Conservation (phyloP, 1,140 invertebrate species). For the Heliconius congener region DNA sequence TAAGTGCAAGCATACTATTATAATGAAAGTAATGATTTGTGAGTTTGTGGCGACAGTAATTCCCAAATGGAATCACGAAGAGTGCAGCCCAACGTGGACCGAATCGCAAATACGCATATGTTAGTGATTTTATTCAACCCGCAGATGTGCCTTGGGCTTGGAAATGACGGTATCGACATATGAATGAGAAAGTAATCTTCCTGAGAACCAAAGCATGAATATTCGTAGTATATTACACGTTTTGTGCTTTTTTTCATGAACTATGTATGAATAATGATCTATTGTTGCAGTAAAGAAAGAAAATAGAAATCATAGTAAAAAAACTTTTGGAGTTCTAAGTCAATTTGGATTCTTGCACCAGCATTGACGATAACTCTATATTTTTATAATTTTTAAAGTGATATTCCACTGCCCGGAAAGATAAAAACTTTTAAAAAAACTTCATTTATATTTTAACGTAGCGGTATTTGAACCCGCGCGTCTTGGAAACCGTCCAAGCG, state of each 20-base stretch:
- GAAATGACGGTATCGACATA: constrained; percentile 13
- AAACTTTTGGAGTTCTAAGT: no score
- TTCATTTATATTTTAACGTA: no score
- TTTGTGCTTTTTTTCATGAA: neutral
- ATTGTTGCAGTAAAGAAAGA: no score
- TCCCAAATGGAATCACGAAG: constrained; percentile 80
- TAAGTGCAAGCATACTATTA: constrained; percentile 9
- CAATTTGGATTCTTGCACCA: no score
- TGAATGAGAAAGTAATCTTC: constrained; percentile 11
- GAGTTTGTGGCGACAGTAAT: constrained; percentile 74
- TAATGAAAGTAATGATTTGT: constrained; percentile 79
- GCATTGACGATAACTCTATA: no score
- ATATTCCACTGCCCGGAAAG: no score
- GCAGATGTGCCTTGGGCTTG: constrained; percentile 30
- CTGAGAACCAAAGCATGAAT: neutral
- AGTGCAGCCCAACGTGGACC: constrained; percentile 72
- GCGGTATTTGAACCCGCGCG: no score
- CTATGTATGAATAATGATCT: no score
- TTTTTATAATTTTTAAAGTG: no score
- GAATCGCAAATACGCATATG: constrained; percentile 77
- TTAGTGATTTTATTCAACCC: constrained; percentile 67
- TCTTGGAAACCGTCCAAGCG: no score
- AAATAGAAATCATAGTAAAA: no score
- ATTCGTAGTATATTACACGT: neutral
- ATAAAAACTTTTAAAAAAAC: no score